phyloP scores from a whole-genome alignment of 2,113 vertebrate genomes.

The Takifugu bimaculatus region DNA sequence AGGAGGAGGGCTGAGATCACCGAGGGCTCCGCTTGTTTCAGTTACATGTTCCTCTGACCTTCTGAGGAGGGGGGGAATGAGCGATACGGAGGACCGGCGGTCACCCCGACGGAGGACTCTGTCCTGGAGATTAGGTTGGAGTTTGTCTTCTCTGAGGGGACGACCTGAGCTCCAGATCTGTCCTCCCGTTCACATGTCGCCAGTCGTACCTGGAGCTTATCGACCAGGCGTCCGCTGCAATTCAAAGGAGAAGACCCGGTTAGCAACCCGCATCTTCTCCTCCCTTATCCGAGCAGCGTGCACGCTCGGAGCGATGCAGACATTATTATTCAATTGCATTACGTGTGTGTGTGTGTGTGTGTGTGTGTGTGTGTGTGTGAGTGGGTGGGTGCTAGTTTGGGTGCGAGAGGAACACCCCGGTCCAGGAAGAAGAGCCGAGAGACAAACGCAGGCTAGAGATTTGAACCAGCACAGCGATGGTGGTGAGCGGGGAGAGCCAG shows the following conservation, averaged over 20 bases:
- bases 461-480: conserved; percentile 69
- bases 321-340: conserved; percentile 27
- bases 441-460: conserved; percentile 72
- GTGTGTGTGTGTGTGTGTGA: conserved; percentile 35
- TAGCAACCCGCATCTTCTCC: conserved; percentile 23
- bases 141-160: conserved; percentile 17
- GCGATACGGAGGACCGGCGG: conserved; percentile 35
- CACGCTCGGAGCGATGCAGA: background rate
- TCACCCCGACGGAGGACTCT: conserved; percentile 8
- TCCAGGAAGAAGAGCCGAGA: conserved; percentile 36
- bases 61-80: conserved; percentile 43
- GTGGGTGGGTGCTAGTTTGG: conserved; percentile 44
- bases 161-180: conserved; percentile 38
- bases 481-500: conserved; percentile 73
- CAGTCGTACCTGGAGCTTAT: conserved; percentile 27
- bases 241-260: conserved; percentile 41
- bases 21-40: conserved; percentile 62
- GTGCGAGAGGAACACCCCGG: conserved; percentile 45
- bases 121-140: conserved; percentile 2
- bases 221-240: conserved; percentile 45
- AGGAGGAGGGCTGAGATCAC: conserved; percentile 54
- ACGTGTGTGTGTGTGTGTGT: conserved; percentile 15
- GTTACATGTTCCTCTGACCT: conserved; percentile 66
- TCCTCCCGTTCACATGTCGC: conserved; percentile 24
- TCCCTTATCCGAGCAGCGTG: background rate